A percentile compares a stretch with the other conserved stretches of the same genome.
Conservation (phyloP, 2,888 invertebrate genomes). For the Aspidiotus rigidus region DNA sequence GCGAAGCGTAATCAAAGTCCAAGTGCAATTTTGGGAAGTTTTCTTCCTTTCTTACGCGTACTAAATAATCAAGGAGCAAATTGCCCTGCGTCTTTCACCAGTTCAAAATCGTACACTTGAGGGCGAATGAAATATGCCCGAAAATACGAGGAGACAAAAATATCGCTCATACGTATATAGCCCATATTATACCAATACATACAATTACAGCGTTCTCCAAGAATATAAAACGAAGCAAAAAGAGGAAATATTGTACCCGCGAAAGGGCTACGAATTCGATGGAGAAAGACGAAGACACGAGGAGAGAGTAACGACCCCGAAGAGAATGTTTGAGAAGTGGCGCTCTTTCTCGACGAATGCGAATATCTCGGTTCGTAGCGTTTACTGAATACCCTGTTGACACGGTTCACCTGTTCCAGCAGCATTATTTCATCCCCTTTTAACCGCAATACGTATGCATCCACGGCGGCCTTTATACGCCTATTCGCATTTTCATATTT, state of each 20-base stretch:
- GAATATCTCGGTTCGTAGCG: slow-evolving; percentile 21
- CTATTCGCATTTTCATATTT: slow-evolving; percentile 11
- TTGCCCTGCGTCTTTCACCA: not conserved
- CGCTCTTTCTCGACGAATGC: not conserved
- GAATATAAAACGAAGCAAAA: too few relatives aligned
- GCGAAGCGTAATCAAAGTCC: not conserved
- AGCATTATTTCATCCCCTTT: slow-evolving; percentile 27
- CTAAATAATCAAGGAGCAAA: not conserved
- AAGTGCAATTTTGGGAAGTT: not conserved
- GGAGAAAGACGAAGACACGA: not conserved
- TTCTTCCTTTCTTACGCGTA: not conserved
- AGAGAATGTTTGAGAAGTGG: slow-evolving; percentile 10
- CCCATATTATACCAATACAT: too few relatives aligned
- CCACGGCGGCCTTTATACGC: slow-evolving; percentile 10
- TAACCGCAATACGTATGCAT: slow-evolving; percentile 28
- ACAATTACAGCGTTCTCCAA: too few relatives aligned
- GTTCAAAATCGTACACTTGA: too few relatives aligned
- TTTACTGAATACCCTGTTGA: slow-evolving; percentile 31
- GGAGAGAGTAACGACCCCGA: slow-evolving; percentile 12
- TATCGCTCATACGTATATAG: too few relatives aligned
- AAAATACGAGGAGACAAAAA: too few relatives aligned
- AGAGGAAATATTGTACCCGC: too few relatives aligned
- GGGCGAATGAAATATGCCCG: too few relatives aligned
- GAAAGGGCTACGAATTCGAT: too few relatives aligned
- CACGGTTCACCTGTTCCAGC: slow-evolving; percentile 31